These are phyloP conservation scores for Drosophila saltans DNA, from an alignment of 1,140 invertebrate genomes.

Conservation along the genomic window DNA sequence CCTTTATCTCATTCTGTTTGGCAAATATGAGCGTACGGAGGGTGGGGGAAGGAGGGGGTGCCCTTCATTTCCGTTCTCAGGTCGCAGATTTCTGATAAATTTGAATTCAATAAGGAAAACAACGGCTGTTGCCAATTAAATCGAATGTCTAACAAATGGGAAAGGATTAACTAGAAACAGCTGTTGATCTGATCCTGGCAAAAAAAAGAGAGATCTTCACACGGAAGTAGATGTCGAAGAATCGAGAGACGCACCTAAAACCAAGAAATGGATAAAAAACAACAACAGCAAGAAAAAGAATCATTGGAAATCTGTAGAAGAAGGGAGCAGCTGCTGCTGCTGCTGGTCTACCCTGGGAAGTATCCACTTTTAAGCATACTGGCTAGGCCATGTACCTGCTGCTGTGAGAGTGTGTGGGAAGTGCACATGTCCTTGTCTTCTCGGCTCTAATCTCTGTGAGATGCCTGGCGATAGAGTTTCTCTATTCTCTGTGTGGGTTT, in stretches of 20 bases:
- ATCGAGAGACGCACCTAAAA: slow-evolving; percentile 22
- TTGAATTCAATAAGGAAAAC: slow-evolving; percentile 57
- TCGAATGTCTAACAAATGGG: slow-evolving; percentile 48
- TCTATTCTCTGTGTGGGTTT: slow-evolving; percentile 23
- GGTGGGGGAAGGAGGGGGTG: slow-evolving; percentile 6
- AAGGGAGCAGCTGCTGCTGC: slow-evolving; percentile 27
- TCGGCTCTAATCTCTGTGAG: slow-evolving; percentile 34
- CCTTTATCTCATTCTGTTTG: slow-evolving; percentile 16
- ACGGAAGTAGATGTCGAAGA: slow-evolving; percentile 49
- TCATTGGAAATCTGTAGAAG: slow-evolving; percentile 23
- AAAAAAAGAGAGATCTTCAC: slow-evolving; percentile 33
- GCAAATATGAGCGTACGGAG: slow-evolving; percentile 36
- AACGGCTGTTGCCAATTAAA: slow-evolving; percentile 52
- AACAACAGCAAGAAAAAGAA: not conserved
- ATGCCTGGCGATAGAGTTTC: slow-evolving; percentile 17
- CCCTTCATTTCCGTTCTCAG: slow-evolving; percentile 52
- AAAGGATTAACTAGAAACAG: slow-evolving; percentile 52
- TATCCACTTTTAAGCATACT: slow-evolving; percentile 8
- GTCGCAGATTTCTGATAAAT: slow-evolving; percentile 55
- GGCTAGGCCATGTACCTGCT: slow-evolving; percentile 46
- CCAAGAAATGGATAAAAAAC: slow-evolving; percentile 10
- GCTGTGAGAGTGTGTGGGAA: slow-evolving; percentile 42
- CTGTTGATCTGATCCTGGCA: slow-evolving; percentile 39
- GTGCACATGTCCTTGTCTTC: slow-evolving; percentile 44
- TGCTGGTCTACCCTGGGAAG: slow-evolving; percentile 42